Percentiles rank a stretch among this genome's conserved stretches.
phyloP scores from a whole-genome alignment of 2,888 invertebrate species.

The Hololepta plana region DNA sequence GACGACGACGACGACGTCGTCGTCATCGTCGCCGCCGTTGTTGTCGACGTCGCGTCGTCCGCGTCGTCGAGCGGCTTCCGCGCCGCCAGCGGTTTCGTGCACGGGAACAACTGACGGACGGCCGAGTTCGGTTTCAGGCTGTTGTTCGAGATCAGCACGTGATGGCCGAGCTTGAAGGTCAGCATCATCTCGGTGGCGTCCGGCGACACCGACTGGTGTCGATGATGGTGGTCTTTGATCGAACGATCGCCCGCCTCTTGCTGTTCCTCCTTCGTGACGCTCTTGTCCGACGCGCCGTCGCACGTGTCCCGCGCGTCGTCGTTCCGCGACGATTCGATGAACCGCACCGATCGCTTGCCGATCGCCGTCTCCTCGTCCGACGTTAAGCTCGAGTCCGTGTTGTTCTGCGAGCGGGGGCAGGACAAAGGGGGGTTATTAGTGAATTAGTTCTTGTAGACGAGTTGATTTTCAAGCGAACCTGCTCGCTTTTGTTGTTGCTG shows the following conservation, averaged over 20 bases:
- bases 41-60: slow-evolving; percentile 18
- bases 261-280: slow-evolving; percentile 12
- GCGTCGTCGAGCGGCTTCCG: slow-evolving; percentile 5
- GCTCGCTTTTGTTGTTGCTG: too few relatives aligned
- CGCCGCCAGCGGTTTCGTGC: slow-evolving; percentile 41
- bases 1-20: slow-evolving; percentile 19
- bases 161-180: slow-evolving; percentile 36
- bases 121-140: slow-evolving; percentile 58
- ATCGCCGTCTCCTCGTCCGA: slow-evolving; percentile 38
- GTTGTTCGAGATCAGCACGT: slow-evolving; percentile 35
- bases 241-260: slow-evolving; percentile 12
- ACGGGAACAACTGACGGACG: slow-evolving; percentile 66
- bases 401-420: too few relatives aligned
- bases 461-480: too few relatives aligned
- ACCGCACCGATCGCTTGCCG: slow-evolving; percentile 42
- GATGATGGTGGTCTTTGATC: too few relatives aligned
- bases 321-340: slow-evolving; percentile 35
- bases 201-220: slow-evolving; percentile 16
- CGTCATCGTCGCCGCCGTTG: slow-evolving; percentile 15
- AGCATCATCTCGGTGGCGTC: slow-evolving; percentile 33
- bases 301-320: slow-evolving; percentile 19
- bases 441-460: too few relatives aligned
- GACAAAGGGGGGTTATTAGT: too few relatives aligned
- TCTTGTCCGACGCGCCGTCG: slow-evolving; percentile 24
- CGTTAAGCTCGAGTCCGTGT: slow-evolving; percentile 16